These are phyloP conservation scores for Knipowitschia caucasica DNA, from an alignment of 2,797 vertebrate genomes.

Conservation along the genomic window DNA sequence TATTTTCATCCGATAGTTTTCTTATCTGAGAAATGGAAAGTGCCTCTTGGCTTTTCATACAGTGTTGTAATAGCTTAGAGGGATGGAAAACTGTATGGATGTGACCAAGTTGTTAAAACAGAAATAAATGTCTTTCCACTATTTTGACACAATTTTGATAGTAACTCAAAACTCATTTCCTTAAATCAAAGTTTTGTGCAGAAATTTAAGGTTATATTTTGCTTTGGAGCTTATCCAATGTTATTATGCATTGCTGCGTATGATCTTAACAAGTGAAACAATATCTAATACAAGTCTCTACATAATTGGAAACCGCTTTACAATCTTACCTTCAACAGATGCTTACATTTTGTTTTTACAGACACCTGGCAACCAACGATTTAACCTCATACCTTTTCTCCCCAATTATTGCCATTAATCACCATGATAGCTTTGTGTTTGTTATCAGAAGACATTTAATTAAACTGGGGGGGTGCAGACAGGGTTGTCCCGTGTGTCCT, in stretches of 20 bases:
- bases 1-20: no score
- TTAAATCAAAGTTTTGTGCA: no score
- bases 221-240: not conserved
- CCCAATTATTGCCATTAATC: conserved; percentile 4
- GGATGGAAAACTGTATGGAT: no score
- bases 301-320: not conserved
- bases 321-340: not conserved
- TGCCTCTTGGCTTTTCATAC: no score
- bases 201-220: no score
- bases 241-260: not conserved
- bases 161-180: no score
- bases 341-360: not conserved
- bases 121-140: no score
- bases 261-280: not conserved
- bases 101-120: no score
- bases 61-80: no score
- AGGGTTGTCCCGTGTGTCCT: not conserved
- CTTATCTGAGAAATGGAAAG: no score
- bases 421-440: not conserved
- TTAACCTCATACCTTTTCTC: not conserved
- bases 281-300: not conserved
- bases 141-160: no score
- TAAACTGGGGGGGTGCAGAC: not conserved
- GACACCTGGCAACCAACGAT: not conserved
- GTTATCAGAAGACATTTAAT: not conserved